Evolutionary conservation across 1,140 invertebrate genomes (phyloP).

Genomic region (Drosophila repleta): DNA sequence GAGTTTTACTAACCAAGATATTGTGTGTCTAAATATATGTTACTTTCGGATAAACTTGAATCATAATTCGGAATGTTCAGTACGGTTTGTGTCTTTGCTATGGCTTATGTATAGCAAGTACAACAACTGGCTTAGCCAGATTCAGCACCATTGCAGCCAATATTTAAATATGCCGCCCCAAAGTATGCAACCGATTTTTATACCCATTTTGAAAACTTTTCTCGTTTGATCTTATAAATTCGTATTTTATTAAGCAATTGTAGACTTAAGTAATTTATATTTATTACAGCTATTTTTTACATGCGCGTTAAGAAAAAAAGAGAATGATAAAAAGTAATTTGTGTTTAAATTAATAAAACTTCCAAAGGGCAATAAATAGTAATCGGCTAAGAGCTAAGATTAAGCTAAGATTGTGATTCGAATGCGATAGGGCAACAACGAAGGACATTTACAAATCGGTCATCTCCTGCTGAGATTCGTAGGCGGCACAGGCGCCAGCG

Average conservation of each 20-base stretch:
- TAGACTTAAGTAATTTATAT: conserved; percentile 8
- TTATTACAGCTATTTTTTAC: conserved; percentile 61
- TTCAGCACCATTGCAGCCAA: no score
- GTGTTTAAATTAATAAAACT: conserved; percentile 47
- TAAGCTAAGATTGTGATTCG: conserved; percentile 51
- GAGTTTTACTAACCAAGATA: conserved; percentile 18
- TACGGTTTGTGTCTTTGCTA: no score
- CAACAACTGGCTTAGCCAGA: no score
- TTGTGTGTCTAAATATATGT: neutral
- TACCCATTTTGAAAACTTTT: neutral
- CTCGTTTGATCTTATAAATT: conserved; percentile 16
- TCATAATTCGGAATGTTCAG: no score
- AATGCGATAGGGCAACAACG: conserved; percentile 60
- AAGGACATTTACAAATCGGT: conserved; percentile 78
- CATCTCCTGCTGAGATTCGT: conserved; percentile 82
- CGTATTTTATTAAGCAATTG: conserved; percentile 22
- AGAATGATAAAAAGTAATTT: conserved; percentile 46
- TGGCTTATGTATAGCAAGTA: no score
- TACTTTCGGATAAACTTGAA: neutral
- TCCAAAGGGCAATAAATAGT: conserved; percentile 75
- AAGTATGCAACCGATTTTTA: no score
- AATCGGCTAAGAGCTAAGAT: conserved; percentile 50
- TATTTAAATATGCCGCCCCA: no score
- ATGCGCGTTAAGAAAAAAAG: conserved; percentile 52
- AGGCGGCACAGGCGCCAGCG: conserved; percentile 43